Base-by-base conservation (phyloP, 1,140 invertebrate genomes). In the Amphibalanus amphitrite region DNA sequence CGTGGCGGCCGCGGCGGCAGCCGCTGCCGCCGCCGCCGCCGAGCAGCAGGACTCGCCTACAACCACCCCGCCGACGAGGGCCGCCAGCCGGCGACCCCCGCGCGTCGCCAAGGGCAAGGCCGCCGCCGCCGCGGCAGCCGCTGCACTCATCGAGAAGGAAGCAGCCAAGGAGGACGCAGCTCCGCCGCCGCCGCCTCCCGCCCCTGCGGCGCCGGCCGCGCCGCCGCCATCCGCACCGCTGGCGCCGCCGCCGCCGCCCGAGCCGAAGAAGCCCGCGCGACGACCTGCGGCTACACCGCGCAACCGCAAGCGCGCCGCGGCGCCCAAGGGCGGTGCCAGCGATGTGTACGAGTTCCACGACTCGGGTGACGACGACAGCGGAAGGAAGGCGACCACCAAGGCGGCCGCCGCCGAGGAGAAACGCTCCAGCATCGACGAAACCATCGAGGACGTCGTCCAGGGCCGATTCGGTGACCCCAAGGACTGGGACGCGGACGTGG, bases 321-420 rank as follows among this genome's bases (percentile, higher is more conserved):
- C 65, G 65, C 17, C 8, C n/a, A 26, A 17, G 17, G n/a, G n/a
- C 65, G 65, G 28, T 26, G n/a, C 65, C 26, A 28, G 26, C 28
- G 65, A 67, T 25, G 65, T 67, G 10, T 67, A 67, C 65, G 65
- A 67, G 65, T 67, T 67, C 28, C 65, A 67, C 65, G 65, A 67
- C 26, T 65, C 64, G 20, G 65, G n/a, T 8, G 65, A 67, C 65
- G 65, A 67, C 26, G 65, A 67, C 23, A 13, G n/a, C 65, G 65
- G 65, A n/a, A 6, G 65, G 10, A 67, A 28, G 26, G 65, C 65
- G 26, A 26, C 10, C 23, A 25, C 8, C 65, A 67, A 28, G 65
- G 65, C n/a, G n/a, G 28, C 65, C 17, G 65, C n/a, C 6, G 65
- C 20, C 10, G 65, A 67, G 26, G 23, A 67, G 65, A 67, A 67